A percentile compares a stretch with the other conserved stretches of the same genome.
Evolutionary conservation across 2,113 vertebrate genomes (phyloP).

Genomic region (Mesoclemmys tuberculata): DNA sequence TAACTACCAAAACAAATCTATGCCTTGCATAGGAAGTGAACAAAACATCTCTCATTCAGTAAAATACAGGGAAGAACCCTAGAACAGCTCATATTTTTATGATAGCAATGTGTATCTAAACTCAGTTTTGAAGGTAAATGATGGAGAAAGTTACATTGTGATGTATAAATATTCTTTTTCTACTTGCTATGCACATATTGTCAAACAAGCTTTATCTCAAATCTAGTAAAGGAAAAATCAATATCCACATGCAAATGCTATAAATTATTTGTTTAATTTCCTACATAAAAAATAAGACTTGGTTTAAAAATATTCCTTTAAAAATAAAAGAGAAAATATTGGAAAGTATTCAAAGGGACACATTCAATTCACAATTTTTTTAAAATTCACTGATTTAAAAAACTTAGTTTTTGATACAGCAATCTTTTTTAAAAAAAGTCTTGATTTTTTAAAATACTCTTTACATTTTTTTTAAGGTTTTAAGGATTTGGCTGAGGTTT

Average conservation of each 20-base stretch:
- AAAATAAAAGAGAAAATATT: not conserved
- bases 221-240: not conserved
- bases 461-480: not conserved
- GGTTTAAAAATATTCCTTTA: not conserved
- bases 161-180: not conserved
- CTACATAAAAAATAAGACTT: not conserved
- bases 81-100: not conserved
- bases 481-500: not conserved
- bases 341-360: not conserved
- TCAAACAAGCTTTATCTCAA: not conserved
- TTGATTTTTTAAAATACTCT: not conserved
- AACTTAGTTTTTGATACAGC: no score
- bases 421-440: not conserved
- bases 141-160: not conserved
- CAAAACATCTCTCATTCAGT: not conserved
- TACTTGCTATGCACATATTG: not conserved
- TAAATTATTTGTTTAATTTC: not conserved
- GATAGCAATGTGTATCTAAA: not conserved
- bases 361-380: not conserved
- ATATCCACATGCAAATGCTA: not conserved
- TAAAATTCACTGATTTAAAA: not conserved
- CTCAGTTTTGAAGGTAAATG: not conserved
- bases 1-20: not conserved
- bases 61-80: not conserved
- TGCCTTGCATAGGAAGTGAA: not conserved